Evolutionary conservation across 2,888 invertebrate genomes (phyloP), one percentile per base, ranked within the genome.

Genomic region (Rhagophthalmus giganteus): DNA sequence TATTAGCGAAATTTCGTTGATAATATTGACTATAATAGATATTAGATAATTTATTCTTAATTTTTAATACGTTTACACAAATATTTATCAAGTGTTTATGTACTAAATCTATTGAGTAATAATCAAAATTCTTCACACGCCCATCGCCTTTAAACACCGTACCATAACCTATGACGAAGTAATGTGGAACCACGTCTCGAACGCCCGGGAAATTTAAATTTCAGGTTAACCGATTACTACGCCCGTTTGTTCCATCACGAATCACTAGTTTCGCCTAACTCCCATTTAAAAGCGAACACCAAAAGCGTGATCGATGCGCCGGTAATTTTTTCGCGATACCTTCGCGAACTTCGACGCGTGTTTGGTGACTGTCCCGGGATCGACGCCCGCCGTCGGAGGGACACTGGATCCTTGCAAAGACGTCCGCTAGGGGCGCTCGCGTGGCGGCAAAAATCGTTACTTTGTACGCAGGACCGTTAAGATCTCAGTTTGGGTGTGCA

Each of bases 401-500:
- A 72, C 70, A 73, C 72, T 73, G 68, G 64, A 54, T 57, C 61
- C 59, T 73, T 69, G 61, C 13, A 50, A 50, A 55, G 56, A 55
- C 44, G 58, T 66, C 49, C 73, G 66, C 47, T 41, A 62, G 67
- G 54, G 69, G 72, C 71, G 68, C 62, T 54, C 58, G 33, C 30
- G 54, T 47, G 57, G 57, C 57, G 59, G 64, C 71, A 71, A 73
- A 74, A 74, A 74, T 74, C 74, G 71, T 73, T 74, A 74, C 70
- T 70, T 63, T 68, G 60, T 70, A 72, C 74, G 74, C 74, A 74
- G 67, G 72, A 57, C 41, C 38, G 40, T 54, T 48, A 39, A 41
- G 50, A 44, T 42, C 33, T 48, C 40, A 46, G 42, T 46, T 54
- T 53, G 54, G 54, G 54, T 45, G 54, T 54, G 54, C 54, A 45